Conservation (phyloP, 2,797 vertebrate genomes). For the Anableps anableps region DNA sequence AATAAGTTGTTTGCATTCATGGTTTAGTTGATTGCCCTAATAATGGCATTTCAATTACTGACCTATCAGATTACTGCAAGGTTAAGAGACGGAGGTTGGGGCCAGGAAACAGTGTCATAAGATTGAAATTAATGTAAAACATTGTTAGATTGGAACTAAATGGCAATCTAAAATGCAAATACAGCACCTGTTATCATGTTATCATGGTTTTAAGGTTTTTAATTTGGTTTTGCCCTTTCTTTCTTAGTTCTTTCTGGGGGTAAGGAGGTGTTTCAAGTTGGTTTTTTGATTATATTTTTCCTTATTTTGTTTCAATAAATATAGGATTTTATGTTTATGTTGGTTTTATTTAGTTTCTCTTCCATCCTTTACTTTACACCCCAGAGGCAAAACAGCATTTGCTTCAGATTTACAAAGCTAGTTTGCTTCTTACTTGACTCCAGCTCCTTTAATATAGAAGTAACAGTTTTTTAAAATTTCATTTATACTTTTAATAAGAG, state of each 20-base stretch:
- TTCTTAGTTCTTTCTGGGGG: neutral
- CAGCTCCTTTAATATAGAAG: too few species aligned
- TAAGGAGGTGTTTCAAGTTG: neutral
- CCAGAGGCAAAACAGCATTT: neutral
- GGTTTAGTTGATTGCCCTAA: conserved; percentile 27
- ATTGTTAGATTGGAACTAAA: neutral
- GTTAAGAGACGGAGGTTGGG: conserved; percentile 13
- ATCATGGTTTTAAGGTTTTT: neutral
- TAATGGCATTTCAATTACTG: conserved; percentile 69
- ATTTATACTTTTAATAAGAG: too few species aligned
- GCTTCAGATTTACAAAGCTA: too few species aligned
- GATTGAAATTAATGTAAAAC: neutral
- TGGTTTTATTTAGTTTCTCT: neutral
- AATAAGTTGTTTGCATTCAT: conserved; percentile 39
- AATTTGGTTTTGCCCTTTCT: neutral
- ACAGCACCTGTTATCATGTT: neutral
- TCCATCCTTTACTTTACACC: neutral
- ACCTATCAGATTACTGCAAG: conserved; percentile 68
- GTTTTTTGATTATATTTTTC: neutral
- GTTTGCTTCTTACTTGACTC: neutral
- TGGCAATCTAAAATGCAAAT: neutral
- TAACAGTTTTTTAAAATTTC: too few species aligned
- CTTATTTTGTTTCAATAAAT: neutral
- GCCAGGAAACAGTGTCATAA: neutral
- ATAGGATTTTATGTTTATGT: neutral